Evolutionary conservation across 92 coral and sea anemone species (phyloP).

Genomic region (Blastomussa wellsi): DNA sequence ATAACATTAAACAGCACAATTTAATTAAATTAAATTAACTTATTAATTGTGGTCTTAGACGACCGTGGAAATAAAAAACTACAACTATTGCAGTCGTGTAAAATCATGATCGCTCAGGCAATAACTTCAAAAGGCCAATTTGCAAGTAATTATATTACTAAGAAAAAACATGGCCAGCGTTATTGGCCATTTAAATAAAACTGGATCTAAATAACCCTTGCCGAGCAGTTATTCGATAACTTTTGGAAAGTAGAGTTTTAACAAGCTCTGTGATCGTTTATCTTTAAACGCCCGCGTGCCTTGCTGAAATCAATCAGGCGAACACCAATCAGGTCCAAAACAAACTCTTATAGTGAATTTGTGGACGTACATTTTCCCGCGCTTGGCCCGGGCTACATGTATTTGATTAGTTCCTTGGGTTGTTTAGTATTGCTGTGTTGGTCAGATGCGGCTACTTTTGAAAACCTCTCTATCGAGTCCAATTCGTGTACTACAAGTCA

Average conservation of each 20-base stretch:
- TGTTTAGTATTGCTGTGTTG: not conserved
- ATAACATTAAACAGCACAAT: not conserved
- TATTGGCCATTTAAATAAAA: not conserved
- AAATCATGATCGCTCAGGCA: not conserved
- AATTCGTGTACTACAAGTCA: not conserved
- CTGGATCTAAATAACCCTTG: not conserved
- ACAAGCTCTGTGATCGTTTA: not conserved
- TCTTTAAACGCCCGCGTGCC: not conserved
- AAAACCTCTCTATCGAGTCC: not conserved
- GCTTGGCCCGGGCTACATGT: not conserved
- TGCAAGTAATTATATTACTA: not conserved
- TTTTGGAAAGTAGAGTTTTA: not conserved
- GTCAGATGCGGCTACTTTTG: not conserved
- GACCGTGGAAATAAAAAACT: constrained; percentile 4
- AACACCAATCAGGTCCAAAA: not conserved
- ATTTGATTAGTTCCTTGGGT: not conserved
- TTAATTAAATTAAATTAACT: constrained; percentile 4
- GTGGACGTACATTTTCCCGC: not conserved
- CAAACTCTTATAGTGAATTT: not conserved
- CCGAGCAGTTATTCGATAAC: not conserved
- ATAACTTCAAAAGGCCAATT: not conserved
- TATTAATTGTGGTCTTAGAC: not conserved
- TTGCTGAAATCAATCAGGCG: not conserved
- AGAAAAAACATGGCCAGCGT: not conserved
- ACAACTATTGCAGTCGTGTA: constrained; percentile 2